Conservation (phyloP, 2,797 vertebrate genomes). For the Philypnodon macrostomus region DNA sequence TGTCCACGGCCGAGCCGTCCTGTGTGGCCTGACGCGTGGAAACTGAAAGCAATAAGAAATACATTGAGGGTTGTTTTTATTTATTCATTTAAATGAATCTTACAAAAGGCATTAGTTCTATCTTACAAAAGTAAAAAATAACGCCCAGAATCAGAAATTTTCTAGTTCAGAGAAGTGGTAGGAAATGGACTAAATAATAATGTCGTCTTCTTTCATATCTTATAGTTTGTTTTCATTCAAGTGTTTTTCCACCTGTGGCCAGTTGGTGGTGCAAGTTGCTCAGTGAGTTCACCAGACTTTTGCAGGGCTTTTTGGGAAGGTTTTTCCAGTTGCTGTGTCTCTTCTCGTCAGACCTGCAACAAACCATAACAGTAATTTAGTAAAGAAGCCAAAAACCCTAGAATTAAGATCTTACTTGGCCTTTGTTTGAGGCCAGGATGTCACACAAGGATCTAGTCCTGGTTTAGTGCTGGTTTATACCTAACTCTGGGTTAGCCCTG, state of each 20-base stretch:
- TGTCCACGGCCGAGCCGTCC: conserved; percentile 84
- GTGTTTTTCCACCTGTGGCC: conserved; percentile 75
- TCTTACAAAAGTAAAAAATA: no score
- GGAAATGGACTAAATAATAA: no score
- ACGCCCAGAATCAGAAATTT: no score
- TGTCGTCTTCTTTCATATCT: no score
- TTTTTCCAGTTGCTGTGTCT: conserved; percentile 92
- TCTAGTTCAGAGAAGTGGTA: no score
- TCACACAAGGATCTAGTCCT: no score
- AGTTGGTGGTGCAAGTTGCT: conserved; percentile 88
- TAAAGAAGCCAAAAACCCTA: conserved; percentile 2
- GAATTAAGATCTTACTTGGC: conserved; percentile 3
- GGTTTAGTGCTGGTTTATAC: no score
- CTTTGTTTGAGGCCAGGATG: conserved; percentile 5
- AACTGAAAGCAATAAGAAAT: conserved; percentile 24
- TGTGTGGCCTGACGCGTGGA: conserved; percentile 79
- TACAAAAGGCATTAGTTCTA: no score
- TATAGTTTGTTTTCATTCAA: neutral
- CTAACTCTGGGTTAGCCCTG: no score
- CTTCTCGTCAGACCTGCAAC: conserved; percentile 90
- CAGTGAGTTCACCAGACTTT: conserved; percentile 85
- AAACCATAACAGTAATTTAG: conserved; percentile 24
- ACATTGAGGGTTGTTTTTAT: no score
- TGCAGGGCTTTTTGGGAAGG: conserved; percentile 95
- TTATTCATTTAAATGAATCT: no score